phyloP scores from a whole-genome alignment of 2,797 vertebrate genomes.

The Jordanella pulchra region DNA sequence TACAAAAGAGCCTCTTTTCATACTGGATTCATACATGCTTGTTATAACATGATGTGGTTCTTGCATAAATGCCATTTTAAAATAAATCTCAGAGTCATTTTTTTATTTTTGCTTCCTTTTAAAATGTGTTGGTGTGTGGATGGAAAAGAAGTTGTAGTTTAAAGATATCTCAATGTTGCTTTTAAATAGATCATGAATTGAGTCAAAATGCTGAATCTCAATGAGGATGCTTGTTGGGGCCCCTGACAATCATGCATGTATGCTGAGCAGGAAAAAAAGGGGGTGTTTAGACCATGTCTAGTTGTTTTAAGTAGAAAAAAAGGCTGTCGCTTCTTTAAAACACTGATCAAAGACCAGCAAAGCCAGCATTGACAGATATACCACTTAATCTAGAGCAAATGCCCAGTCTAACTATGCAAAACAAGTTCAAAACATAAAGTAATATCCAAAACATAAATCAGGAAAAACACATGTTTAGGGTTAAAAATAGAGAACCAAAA shows the following conservation, averaged over 20 bases:
- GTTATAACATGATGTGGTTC: conserved; percentile 75
- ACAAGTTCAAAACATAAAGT: conserved; percentile 58
- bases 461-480: conserved; percentile 65
- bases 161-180: conserved; percentile 67
- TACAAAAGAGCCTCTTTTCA: conserved; percentile 85
- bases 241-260: conserved; percentile 80
- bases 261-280: conserved; percentile 75
- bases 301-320: conserved; percentile 67
- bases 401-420: conserved; percentile 67
- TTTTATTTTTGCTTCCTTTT: conserved; percentile 67
- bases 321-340: conserved; percentile 62
- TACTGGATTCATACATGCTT: conserved; percentile 81
- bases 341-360: conserved; percentile 61
- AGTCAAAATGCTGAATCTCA: conserved; percentile 72
- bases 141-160: conserved; percentile 73
- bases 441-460: conserved; percentile 65
- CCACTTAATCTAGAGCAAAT: conserved; percentile 59
- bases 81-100: conserved; percentile 70
- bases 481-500: conserved; percentile 66
- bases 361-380: conserved; percentile 45
- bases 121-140: conserved; percentile 71
- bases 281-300: conserved; percentile 67
- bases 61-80: conserved; percentile 78
- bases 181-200: conserved; percentile 72
- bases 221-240: conserved; percentile 65